Conservation (phyloP, 2,113 vertebrate genomes). For the Boleophthalmus pectinirostris region DNA sequence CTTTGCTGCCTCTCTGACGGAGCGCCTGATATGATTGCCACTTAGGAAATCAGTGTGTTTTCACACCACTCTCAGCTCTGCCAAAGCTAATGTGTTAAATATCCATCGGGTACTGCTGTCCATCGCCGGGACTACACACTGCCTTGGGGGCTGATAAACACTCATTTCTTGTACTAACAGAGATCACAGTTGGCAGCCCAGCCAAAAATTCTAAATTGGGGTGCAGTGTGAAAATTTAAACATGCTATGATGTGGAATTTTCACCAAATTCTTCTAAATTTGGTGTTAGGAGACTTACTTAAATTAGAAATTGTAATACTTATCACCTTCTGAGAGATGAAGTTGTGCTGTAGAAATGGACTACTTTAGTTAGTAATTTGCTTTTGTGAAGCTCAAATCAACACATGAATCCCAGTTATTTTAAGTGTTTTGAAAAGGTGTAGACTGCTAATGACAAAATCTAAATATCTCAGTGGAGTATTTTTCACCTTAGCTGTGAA, state of each 20-base stretch:
- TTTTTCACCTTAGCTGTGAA: conserved; percentile 67
- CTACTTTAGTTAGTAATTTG: conserved; percentile 17
- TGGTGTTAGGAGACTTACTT: conserved; percentile 30
- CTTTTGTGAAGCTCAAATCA: conserved; percentile 28
- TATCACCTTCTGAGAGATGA: conserved; percentile 15
- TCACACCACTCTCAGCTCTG: conserved; percentile 74
- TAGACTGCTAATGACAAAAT: conserved; percentile 39
- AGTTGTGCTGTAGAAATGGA: conserved; percentile 20
- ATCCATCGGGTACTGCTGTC: conserved; percentile 74
- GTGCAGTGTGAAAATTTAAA: conserved; percentile 53
- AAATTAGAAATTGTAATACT: conserved; percentile 25
- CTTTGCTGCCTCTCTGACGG: conserved; percentile 67
- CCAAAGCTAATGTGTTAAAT: conserved; percentile 77
- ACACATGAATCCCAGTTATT: conserved; percentile 33
- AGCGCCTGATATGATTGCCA: conserved; percentile 75
- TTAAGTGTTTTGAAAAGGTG: conserved; percentile 44
- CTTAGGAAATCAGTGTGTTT: conserved; percentile 78
- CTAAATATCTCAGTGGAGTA: conserved; percentile 42
- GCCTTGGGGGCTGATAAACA: conserved; percentile 62
- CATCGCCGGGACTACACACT: conserved; percentile 61
- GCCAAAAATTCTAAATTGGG: conserved; percentile 62
- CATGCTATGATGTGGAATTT: conserved; percentile 44
- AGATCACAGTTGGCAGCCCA: conserved; percentile 47
- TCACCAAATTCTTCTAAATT: conserved; percentile 48
- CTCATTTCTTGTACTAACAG: conserved; percentile 66